phyloP scores from a whole-genome alignment of 2,113 vertebrate genomes.

The Carettochelys insculpta region DNA sequence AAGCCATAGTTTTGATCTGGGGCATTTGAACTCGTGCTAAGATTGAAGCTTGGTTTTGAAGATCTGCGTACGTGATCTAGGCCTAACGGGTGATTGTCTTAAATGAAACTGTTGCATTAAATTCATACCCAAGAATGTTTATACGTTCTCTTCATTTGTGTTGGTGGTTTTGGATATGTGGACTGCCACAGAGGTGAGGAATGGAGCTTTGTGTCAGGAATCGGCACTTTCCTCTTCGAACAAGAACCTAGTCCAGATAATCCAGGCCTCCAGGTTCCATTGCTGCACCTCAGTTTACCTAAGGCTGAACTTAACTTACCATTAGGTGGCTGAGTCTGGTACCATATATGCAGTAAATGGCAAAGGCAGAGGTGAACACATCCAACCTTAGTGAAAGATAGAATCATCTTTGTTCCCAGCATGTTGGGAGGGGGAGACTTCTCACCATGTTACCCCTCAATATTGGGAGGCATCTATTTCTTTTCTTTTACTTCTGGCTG shows the following conservation, averaged over 20 bases:
- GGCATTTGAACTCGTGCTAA: not conserved
- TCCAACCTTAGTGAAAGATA: not conserved
- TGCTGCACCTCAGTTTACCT: not conserved
- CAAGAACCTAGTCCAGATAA: not conserved
- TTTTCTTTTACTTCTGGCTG: not conserved
- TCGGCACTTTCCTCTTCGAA: not conserved
- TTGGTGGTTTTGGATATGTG: not conserved
- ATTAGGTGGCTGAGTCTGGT: not conserved
- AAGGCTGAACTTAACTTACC: not conserved
- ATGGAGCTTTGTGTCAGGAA: not conserved
- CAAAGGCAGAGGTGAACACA: not conserved
- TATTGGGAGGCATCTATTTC: not conserved
- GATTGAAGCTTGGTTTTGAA: not conserved
- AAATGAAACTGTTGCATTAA: not conserved
- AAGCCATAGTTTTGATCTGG: fast-evolving
- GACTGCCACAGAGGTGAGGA: not conserved
- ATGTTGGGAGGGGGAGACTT: not conserved
- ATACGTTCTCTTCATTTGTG: not conserved
- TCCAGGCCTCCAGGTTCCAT: not conserved
- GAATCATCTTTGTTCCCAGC: not conserved
- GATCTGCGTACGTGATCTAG: not conserved
- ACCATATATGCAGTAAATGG: not conserved
- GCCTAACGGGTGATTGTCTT: not conserved
- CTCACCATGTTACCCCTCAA: not conserved
- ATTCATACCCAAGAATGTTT: not conserved